Evolutionary conservation across 2,797 vertebrate genomes (phyloP).

Genomic region (Coluber constrictor): DNA sequence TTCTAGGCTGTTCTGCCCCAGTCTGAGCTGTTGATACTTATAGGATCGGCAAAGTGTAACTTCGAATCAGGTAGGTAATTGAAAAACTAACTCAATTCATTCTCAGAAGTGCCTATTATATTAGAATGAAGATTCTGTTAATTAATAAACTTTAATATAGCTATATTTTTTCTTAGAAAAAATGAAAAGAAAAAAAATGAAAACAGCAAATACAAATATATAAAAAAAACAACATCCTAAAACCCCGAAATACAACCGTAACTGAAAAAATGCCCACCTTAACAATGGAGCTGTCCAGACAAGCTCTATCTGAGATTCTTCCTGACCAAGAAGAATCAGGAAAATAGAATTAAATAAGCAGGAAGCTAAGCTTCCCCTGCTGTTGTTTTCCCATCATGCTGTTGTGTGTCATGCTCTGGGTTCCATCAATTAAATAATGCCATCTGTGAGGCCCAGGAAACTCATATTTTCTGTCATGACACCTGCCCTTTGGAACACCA

Average conservation of each 20-base stretch:
- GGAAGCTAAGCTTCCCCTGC: background rate
- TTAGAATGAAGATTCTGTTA: background rate
- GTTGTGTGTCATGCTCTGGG: background rate
- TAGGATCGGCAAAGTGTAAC: background rate
- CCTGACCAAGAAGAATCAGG: background rate
- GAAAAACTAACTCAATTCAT: background rate
- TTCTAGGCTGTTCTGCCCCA: background rate
- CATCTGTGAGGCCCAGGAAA: background rate
- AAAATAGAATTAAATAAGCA: background rate
- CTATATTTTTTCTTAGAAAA: too few species aligned
- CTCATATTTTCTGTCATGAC: background rate
- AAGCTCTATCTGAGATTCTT: background rate
- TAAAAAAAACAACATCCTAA: background rate
- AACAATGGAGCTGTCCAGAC: background rate
- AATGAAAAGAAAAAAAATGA: background rate
- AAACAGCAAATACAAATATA: background rate
- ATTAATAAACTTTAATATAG: background rate
- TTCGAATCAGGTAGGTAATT: background rate
- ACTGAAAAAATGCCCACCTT: background rate
- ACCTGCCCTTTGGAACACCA: background rate
- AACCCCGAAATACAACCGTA: background rate
- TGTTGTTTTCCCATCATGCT: background rate
- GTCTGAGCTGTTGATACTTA: background rate
- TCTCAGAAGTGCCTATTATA: background rate
- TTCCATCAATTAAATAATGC: background rate